Evolutionary conservation across 2,888 invertebrate species (phyloP).

Genomic region (Pachliopta kotzebuea): DNA sequence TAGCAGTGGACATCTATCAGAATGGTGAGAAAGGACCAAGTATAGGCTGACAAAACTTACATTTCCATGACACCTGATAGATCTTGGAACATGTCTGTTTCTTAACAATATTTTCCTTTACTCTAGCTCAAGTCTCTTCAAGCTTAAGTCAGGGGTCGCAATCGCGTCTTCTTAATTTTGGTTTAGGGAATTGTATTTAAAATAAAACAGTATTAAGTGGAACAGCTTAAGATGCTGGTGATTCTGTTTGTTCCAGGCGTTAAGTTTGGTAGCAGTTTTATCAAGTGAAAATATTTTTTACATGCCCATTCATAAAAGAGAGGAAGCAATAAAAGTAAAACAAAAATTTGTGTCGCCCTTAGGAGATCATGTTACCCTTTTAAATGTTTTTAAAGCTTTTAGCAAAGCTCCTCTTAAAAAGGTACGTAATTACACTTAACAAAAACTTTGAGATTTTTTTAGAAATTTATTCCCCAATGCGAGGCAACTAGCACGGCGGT

Average conservation of each 20-base stretch:
- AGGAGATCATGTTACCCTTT: conserved; percentile 95
- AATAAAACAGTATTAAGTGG: not conserved
- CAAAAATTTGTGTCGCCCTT: conserved; percentile 91
- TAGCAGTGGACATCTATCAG: no score
- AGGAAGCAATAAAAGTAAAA: conserved; percentile 86
- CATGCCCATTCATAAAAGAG: conserved; percentile 86
- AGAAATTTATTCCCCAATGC: no score
- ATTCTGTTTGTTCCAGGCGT: conserved; percentile 69
- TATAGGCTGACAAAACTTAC: no score
- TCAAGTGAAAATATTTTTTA: conserved; percentile 94
- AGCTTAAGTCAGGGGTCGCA: no score
- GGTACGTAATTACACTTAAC: conserved; percentile 48
- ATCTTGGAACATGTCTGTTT: no score
- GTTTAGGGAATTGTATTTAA: not conserved
- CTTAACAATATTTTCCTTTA: no score
- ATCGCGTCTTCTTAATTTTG: no score
- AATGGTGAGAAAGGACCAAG: no score
- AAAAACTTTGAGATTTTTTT: not conserved
- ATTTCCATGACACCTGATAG: no score
- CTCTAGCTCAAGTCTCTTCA: no score
- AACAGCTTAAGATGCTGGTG: not conserved
- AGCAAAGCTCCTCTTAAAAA: conserved; percentile 85
- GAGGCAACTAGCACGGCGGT: no score
- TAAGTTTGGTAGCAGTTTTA: conserved; percentile 92
- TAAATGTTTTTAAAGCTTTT: conserved; percentile 93